Conservation (phyloP, 37 sponge, comb jelly and placozoan genomes). For the Dysidea cf. avara region DNA sequence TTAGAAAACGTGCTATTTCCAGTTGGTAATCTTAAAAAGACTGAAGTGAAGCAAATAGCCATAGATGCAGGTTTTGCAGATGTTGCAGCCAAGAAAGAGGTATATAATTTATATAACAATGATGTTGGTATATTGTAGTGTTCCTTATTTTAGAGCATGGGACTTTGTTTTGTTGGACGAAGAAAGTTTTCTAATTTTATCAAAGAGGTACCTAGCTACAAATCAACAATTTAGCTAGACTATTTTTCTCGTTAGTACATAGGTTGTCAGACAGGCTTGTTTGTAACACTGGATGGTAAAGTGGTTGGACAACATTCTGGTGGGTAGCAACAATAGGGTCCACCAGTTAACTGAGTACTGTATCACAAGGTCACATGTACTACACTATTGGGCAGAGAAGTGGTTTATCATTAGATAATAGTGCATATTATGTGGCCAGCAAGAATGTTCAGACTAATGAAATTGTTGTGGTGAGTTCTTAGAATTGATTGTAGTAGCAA, state of each 20-base stretch:
- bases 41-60: constrained; percentile 67
- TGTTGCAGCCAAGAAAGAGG: constrained; percentile 65
- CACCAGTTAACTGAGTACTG: background rate
- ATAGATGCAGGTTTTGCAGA: constrained; percentile 35
- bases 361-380: constrained; percentile 45
- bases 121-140: background rate
- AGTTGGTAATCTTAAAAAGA: constrained; percentile 73
- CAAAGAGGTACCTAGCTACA: constrained; percentile 17
- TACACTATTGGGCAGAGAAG: constrained; percentile 83
- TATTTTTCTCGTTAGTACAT: constrained; percentile 47
- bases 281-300: constrained; percentile 43
- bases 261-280: constrained; percentile 33
- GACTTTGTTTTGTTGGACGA: constrained; percentile 84
- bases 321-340: background rate
- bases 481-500: too few relatives aligned
- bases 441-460: constrained; percentile 42
- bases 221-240: background rate
- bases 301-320: constrained; percentile 64
- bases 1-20: constrained; percentile 71
- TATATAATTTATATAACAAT: constrained; percentile 10
- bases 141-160: constrained; percentile 60
- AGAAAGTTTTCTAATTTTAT: constrained; percentile 64
- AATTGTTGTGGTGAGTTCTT: constrained; percentile 39
- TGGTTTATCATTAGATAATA: constrained; percentile 36
- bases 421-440: constrained; percentile 42